Conservation (phyloP, 2,797 vertebrate species). For the Poeciliopsis presidionis region DNA sequence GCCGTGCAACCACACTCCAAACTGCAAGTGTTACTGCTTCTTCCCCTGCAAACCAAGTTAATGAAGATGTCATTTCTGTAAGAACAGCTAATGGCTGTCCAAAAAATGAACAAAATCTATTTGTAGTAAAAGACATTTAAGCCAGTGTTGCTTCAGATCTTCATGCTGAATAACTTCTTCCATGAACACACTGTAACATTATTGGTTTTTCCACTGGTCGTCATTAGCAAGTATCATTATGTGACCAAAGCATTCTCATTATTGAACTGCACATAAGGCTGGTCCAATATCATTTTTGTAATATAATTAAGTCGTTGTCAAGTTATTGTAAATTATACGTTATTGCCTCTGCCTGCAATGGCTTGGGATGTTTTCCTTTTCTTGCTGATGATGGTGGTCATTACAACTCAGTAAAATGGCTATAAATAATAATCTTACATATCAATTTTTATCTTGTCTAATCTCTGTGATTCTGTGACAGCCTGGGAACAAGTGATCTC, state of each 20-base stretch:
- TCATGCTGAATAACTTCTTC: conserved; percentile 22
- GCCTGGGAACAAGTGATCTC: not conserved
- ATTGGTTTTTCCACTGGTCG: not conserved
- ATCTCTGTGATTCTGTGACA: not conserved
- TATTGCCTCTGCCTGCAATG: not conserved
- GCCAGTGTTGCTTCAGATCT: conserved; percentile 27
- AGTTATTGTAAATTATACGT: not conserved
- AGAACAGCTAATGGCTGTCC: conserved; percentile 15
- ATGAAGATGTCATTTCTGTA: conserved; percentile 44
- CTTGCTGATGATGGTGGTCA: not conserved
- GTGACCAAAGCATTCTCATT: not conserved
- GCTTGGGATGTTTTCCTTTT: not conserved
- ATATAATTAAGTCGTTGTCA: not conserved
- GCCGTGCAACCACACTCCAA: conserved; percentile 16
- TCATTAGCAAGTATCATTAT: not conserved
- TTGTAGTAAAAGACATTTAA: conserved; percentile 6
- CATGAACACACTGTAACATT: conserved; percentile 4
- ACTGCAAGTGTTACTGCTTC: conserved; percentile 2
- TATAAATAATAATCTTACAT: not conserved
- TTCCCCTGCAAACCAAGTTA: conserved; percentile 22
- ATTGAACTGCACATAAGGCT: not conserved
- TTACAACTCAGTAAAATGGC: not conserved
- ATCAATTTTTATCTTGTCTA: not conserved
- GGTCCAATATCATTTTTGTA: not conserved
- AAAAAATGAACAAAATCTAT: not conserved